Conservation (phyloP, 2,888 invertebrate genomes). For the Apotomis capreana region DNA sequence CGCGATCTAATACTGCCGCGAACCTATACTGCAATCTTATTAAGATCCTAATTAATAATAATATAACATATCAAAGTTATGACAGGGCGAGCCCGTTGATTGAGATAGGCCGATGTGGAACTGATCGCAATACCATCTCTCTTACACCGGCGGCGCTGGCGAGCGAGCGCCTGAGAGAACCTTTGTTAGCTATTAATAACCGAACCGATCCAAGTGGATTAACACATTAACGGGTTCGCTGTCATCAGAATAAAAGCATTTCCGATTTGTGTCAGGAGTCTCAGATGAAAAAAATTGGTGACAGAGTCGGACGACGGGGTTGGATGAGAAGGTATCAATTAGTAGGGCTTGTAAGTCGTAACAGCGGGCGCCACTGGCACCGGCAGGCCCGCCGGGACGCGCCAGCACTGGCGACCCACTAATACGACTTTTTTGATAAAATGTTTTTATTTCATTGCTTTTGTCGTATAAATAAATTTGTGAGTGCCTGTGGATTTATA, state of each 20-base stretch:
- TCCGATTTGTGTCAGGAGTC: slow-evolving; percentile 62
- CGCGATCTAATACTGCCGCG: slow-evolving; percentile 41
- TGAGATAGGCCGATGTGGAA: slow-evolving; percentile 33
- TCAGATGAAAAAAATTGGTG: slow-evolving; percentile 59
- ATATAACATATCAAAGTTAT: background rate
- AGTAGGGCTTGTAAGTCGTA: slow-evolving; percentile 46
- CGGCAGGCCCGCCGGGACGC: slow-evolving; percentile 29
- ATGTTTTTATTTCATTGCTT: slow-evolving; percentile 23
- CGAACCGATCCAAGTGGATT: slow-evolving; percentile 75
- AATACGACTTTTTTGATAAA: slow-evolving; percentile 17
- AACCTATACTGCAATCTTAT: slow-evolving; percentile 44
- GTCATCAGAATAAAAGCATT: slow-evolving; percentile 78
- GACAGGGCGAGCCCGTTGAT: slow-evolving; percentile 20
- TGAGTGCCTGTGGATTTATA: background rate
- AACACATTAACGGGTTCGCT: slow-evolving; percentile 76
- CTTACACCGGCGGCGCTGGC: slow-evolving; percentile 31
- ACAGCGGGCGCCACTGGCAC: slow-evolving; percentile 39
- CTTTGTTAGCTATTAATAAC: slow-evolving; percentile 75
- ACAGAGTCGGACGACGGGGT: slow-evolving; percentile 54
- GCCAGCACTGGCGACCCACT: background rate
- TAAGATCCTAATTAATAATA: slow-evolving; percentile 52
- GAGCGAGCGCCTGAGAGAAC: slow-evolving; percentile 53
- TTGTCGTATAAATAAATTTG: background rate
- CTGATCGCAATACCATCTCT: slow-evolving; percentile 43
- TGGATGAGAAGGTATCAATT: slow-evolving; percentile 49